Evolutionary conservation across 2,113 vertebrate species (phyloP), one percentile per base, ranked within the genome.

Genomic region (Camelus bactrianus): DNA sequence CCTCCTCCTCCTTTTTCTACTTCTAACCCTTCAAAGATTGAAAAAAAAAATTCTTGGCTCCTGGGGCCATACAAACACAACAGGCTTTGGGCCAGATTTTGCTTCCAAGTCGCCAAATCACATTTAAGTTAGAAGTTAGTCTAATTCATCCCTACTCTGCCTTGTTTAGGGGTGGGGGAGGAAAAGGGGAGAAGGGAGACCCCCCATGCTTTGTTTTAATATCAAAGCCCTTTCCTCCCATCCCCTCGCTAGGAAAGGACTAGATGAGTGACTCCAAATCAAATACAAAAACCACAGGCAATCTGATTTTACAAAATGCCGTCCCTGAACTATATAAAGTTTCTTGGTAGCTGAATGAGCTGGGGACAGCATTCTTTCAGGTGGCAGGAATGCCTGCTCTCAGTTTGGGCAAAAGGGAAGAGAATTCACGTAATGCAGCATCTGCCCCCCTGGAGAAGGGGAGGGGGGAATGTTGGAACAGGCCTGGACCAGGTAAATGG

Each of bases 141-240:
- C 79, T 73, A 54, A 90, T 58, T 87, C 17, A 60, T 46, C 76
- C 52, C 56, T 17, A 48, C 35, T 95, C 54, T 83, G 75, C 89
- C 73, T 77, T 94, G 56, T 75, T 94, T 79, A 32, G 26, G 62
- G 50, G 38, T 58, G 24, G 58, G 9, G 50, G 50, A 32, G 42
- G 8, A 79, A 60, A 67, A 10, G 28, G 5, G 38, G 56, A 28
- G n/a, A 70, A 85, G 14, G 64, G 35, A 91, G 46, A 28, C 2
- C 28, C 16, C 35, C 35, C 8, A 52, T 48, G 75, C 15, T 97
- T 86, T 88, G 89, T 90, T 97, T 96, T 89, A 82, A 95, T 96
- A 94, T 86, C 81, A 96, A 87, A 96, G 83, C 16, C 4, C 38
- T 83, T 91, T 79, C 35, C 26, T 95, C 26, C 35, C 69, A 42